Evolutionary conservation across 2,797 vertebrate species (phyloP).

Genomic region (Lutjanus argentimaculatus): DNA sequence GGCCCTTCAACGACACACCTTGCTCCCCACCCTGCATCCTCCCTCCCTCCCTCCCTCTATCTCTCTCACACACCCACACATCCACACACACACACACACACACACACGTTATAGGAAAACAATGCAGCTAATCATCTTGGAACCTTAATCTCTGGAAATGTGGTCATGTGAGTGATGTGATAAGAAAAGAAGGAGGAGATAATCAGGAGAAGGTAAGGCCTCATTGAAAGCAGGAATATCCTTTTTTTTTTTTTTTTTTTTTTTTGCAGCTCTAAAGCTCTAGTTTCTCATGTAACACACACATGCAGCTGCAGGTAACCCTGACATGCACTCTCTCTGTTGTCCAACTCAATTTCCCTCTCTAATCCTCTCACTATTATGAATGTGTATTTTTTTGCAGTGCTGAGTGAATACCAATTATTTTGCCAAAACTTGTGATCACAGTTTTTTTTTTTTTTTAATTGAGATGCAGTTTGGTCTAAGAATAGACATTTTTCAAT

Average conservation of each 20-base stretch:
- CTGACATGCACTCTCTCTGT: not conserved
- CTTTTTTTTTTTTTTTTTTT: not conserved
- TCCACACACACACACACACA: conserved; percentile 26
- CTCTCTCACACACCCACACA: conserved; percentile 3
- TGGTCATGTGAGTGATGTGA: conserved; percentile 70
- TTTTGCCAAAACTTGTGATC: not conserved
- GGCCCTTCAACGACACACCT: conserved; percentile 65
- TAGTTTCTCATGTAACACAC: conserved; percentile 16
- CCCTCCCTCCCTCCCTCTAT: not conserved
- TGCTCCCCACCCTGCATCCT: conserved; percentile 28
- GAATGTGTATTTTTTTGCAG: not conserved
- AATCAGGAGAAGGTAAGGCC: conserved; percentile 48
- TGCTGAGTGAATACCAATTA: not conserved
- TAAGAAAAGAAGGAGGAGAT: conserved; percentile 62
- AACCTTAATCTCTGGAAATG: conserved; percentile 71
- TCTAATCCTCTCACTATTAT: conserved; percentile 17
- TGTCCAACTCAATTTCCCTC: conserved; percentile 9
- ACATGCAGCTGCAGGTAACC: conserved; percentile 5
- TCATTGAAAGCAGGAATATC: conserved; percentile 33
- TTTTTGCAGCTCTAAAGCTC: conserved; percentile 16
- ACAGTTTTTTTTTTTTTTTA: not conserved
- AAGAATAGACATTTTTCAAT: not conserved
- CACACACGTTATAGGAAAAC: conserved; percentile 51
- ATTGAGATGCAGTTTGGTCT: conserved; percentile 1
- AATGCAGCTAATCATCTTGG: conserved; percentile 77